Evolutionary conservation across 2,113 vertebrate species (phyloP), one percentile per base, ranked within the genome.

Genomic region (Tautogolabrus adspersus): DNA sequence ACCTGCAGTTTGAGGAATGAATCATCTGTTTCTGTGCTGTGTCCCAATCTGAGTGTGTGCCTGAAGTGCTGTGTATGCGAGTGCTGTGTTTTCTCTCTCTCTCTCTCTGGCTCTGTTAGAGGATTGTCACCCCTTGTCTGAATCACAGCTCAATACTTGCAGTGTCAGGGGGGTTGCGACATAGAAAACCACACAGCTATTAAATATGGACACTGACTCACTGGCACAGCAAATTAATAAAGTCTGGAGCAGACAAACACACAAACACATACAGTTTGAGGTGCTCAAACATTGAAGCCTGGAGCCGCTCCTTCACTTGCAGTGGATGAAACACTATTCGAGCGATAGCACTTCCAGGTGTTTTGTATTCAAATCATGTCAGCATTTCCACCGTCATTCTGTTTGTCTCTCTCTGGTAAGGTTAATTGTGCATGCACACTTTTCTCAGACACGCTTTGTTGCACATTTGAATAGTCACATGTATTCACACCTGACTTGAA

Each of bases 181-280:
- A 68, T 2, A 66, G 67, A 72, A 81, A 72, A 79, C 22, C 59
- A 72, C 58, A 72, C 74, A 66, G 59, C 81, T 83, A 80, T 77
- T 77, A 83, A 80, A 83, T 66, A 77, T 83, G 72, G 59, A 74
- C 67, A 80, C 67, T 83, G 76, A 83, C 67, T 79, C 80, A 76
- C 58, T 63, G n/a, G 69, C 60, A 74, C 65, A 66, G 60, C 70
- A 67, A 79, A 78, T 82, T 71, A 82, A 78, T 71, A 71, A 78
- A 71, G 66, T 78, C 61, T 81, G 63, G 59, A 22, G 22, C 54
- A 8, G 7, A 40, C 59, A 42, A 7, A 19, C 38, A 44, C n/a
- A 19, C 26, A 37, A 1, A 58, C 26, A 57, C 22, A 57, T 23
- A 57, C 23, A 56, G 19, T 8, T n/a, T 46, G 15, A 19, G 47